Evolutionary conservation across 2,797 vertebrate species (phyloP), one percentile per base, ranked within the genome.

Genomic region (Enteromius fasciolatus): DNA sequence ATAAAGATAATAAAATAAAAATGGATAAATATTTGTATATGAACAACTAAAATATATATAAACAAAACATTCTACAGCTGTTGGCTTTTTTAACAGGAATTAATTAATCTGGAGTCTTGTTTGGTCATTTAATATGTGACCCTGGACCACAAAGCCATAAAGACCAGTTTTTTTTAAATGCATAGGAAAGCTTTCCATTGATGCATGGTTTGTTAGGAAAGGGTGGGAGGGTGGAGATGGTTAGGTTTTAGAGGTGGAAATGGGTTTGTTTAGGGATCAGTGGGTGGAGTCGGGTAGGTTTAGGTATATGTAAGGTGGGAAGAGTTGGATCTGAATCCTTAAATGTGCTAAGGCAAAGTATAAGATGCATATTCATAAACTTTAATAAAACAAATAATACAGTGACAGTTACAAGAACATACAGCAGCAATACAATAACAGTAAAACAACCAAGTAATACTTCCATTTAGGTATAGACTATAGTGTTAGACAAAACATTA

Each of bases 401-500:
- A 61, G 44, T 81, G 39, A 73, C 83, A 70, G 59, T 77, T 64
- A 74, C 70, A 81, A 64, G n/a, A 81, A 81, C 67, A 76, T 76
- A 76, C 80, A 83, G 67, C 80, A 82, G 70, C 67, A 18, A 72
- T 66, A 85, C 50, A 68, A 50, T 80, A 80, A 81, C 33, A 77
- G 20, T 69, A 67, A 76, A 44, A 75, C 41, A 78, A 76, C 59
- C 36, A 44, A 81, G 33, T 63, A 79, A 25, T 52, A 83, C 79
- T 74, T 61, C 25, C 44, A 57, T 72, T 73, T 81, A 54, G 64
- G 80, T 76, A 81, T 73, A 83, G 81, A 82, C 54, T 81, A 81
- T 82, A 74, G 84, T 61, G 78, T 93, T 91, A 93, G 92, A 90
- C 92, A 93, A 89, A 84, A 86, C 80, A 76, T 85, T 87, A 88